Conservation (phyloP, 2,113 vertebrate genomes). For the Atlantisia rogersi region DNA sequence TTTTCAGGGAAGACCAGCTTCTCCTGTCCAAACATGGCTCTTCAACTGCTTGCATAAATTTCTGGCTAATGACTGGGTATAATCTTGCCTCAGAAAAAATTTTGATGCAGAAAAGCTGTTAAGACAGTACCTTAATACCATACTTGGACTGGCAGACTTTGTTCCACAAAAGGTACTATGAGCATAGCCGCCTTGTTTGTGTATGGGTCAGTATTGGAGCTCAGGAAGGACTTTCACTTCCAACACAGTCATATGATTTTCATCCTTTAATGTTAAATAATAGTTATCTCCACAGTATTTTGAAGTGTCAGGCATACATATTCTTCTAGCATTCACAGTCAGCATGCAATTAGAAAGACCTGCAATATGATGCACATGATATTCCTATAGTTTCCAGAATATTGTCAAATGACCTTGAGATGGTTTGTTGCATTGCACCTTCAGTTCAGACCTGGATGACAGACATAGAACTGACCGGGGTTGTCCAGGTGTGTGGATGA, state of each 20-base stretch:
- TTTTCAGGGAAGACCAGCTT: background rate
- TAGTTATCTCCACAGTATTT: background rate
- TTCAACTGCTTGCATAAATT: background rate
- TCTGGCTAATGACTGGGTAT: background rate
- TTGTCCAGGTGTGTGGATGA: background rate
- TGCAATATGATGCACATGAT: background rate
- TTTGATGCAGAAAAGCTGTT: background rate
- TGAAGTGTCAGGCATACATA: background rate
- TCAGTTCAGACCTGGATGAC: background rate
- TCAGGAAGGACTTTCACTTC: background rate
- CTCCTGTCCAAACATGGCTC: background rate
- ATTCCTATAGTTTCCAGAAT: background rate
- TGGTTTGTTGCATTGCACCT: background rate
- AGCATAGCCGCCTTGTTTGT: background rate
- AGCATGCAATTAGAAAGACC: background rate
- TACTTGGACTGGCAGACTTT: background rate
- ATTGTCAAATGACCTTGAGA: background rate
- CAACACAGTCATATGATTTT: background rate
- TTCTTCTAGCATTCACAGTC: background rate
- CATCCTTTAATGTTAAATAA: background rate
- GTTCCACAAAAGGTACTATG: background rate
- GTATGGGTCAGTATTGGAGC: background rate
- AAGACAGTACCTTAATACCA: background rate
- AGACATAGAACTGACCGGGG: background rate
- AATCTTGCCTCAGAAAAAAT: background rate